Conservation (phyloP, 2,113 vertebrate species). For the Burhinus oedicnemus region DNA sequence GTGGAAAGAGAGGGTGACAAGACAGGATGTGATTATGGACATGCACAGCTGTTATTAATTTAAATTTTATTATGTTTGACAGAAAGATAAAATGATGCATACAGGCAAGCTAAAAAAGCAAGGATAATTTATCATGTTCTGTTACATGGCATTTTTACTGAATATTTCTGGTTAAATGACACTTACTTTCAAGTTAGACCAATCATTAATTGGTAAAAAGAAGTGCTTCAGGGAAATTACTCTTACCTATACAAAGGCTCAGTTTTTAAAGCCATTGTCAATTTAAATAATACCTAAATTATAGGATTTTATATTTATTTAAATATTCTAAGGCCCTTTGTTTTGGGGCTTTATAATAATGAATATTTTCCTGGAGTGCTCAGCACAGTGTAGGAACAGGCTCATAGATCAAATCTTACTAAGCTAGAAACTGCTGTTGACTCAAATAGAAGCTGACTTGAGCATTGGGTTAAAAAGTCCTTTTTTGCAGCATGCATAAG, state of each 20-base stretch:
- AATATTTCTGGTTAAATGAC: background rate
- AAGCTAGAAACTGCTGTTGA: background rate
- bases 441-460: conserved; percentile 18
- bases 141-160: background rate
- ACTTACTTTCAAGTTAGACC: background rate
- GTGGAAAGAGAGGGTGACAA: background rate
- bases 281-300: background rate
- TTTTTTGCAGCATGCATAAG: background rate
- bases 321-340: background rate
- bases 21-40: background rate
- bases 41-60: background rate
- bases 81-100: background rate
- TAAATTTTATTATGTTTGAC: background rate
- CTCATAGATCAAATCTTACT: background rate
- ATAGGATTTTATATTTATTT: background rate
- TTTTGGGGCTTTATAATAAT: background rate
- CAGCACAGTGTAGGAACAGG: background rate
- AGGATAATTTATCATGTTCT: background rate
- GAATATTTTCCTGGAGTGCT: background rate
- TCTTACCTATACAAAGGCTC: background rate
- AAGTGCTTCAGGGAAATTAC: background rate
- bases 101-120: background rate
- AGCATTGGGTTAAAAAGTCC: background rate
- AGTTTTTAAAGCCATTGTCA: background rate
- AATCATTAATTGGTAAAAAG: background rate